These are phyloP conservation scores for Torymus aiolomorphi DNA, from an alignment of 2,888 invertebrate genomes.

Conservation along the genomic window DNA sequence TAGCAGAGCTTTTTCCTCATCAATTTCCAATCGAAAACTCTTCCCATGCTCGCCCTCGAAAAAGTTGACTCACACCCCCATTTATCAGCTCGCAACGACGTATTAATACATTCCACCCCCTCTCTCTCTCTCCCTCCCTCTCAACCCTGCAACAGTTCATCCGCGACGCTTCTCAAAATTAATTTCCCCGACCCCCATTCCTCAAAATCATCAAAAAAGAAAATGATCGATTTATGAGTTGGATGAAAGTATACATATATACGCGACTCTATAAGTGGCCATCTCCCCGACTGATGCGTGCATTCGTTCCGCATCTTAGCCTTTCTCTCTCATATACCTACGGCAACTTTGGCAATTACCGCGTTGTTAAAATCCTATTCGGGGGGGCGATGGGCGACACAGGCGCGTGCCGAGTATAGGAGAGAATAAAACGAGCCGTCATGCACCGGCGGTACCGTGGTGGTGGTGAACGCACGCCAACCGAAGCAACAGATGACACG, in stretches of 20 bases:
- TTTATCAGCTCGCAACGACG: no score
- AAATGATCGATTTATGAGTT: conserved; percentile 46
- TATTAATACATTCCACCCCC: no score
- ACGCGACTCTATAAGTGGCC: conserved; percentile 19
- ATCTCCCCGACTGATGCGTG: neutral
- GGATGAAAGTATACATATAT: neutral
- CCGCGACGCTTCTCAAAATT: conserved; percentile 26
- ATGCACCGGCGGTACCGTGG: conserved; percentile 27
- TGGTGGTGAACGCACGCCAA: conserved; percentile 32
- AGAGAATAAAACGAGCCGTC: conserved; percentile 9
- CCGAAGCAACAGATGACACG: conserved; percentile 60
- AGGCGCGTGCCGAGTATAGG: neutral
- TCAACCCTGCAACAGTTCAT: no score
- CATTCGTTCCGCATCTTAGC: conserved; percentile 29
- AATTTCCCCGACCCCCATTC: conserved; percentile 19
- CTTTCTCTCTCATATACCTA: neutral
- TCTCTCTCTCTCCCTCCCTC: no score
- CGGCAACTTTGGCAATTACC: conserved; percentile 49
- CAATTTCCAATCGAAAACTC: no score
- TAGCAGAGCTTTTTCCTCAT: no score
- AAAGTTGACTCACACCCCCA: no score
- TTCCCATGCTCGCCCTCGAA: no score
- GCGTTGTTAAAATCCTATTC: conserved; percentile 56
- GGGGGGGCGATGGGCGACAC: neutral
- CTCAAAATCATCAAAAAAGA: conserved; percentile 29